A percentile compares a stretch with the other conserved stretches of the same genome.
phyloP scores from a whole-genome alignment of 2,797 vertebrate species.

The Cyprinella venusta region DNA sequence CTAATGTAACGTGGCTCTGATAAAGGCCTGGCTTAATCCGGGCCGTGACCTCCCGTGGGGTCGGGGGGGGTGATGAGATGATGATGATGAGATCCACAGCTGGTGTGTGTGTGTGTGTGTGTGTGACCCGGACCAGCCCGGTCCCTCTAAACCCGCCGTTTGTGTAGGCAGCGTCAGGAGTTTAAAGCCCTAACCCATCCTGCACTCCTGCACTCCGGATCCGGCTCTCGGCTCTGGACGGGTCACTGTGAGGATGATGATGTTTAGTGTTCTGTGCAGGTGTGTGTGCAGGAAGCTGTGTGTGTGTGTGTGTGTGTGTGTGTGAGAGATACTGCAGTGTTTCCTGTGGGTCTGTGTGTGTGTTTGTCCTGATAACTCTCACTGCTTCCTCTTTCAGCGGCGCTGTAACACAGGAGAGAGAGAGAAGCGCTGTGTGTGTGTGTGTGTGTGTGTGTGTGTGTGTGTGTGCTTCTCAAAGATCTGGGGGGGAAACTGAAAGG shows the following conservation, averaged over 20 bases:
- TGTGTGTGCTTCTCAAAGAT: neutral
- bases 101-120: too few species aligned
- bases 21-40: conserved; percentile 69
- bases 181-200: conserved; percentile 82
- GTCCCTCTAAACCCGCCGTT: conserved; percentile 76
- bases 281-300: conserved; percentile 33
- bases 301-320: neutral
- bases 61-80: conserved; percentile 20
- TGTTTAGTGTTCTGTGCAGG: conserved; percentile 3
- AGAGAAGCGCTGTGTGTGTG: neutral
- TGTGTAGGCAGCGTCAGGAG: conserved; percentile 84
- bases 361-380: conserved; percentile 24
- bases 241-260: neutral
- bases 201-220: conserved; percentile 76
- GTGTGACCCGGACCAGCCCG: conserved; percentile 65
- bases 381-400: neutral
- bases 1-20: conserved; percentile 63
- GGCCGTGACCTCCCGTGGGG: conserved; percentile 71
- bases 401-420: neutral
- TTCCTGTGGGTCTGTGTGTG: conserved; percentile 10
- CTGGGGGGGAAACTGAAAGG: neutral
- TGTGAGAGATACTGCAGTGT: conserved; percentile 5
- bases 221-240: neutral
- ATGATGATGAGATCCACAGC: conserved; percentile 83
- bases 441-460: too few species aligned